Base-by-base conservation (phyloP, 2,888 invertebrate genomes). In the Neria commutata region DNA sequence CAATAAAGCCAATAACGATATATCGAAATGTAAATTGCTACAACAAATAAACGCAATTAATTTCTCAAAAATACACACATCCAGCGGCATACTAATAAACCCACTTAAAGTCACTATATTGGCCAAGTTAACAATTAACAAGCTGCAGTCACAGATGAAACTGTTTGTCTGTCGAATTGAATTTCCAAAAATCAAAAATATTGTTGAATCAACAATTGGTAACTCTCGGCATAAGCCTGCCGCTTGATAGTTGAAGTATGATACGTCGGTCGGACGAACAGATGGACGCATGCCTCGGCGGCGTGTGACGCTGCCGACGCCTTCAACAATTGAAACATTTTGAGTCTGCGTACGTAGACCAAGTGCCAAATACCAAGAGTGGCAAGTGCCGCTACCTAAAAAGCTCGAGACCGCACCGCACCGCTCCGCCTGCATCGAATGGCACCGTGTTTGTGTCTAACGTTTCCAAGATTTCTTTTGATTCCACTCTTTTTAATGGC, bases 401-500 rank as follows among this genome's bases (percentile, higher is more conserved):
- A n/a, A n/a, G n/a, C n/a, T n/a, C n/a, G n/a, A n/a, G n/a, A n/a
- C n/a, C n/a, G n/a, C n/a, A n/a, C n/a, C n/a, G n/a, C n/a, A n/a
- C n/a, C n/a, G n/a, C n/a, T n/a, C n/a, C n/a, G n/a, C n/a, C n/a
- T n/a, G n/a, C n/a, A n/a, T n/a, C 29, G 11, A 29, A 11, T 29
- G 29, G 6, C 6, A 29, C 6, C 29, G 11, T 29, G 11, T 37
- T 8, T 42, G 17, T 29, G 14, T 24, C 21, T 24, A 17, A 37
- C 33, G 40, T 52, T 65, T 61, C 60, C 61, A 58, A 55, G 61
- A 61, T 63, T 72, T 75, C 72, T 72, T 71, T 76, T 72, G 69
- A 75, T 76, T 71, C 74, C 68, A 54, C 45, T n/a, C 34, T 72
- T 70, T 75, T 75, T 76, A 72, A 76, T 76, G 75, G 74, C 73